phyloP scores from a whole-genome alignment of 2,113 vertebrate genomes.

The Pseudorasbora parva region DNA sequence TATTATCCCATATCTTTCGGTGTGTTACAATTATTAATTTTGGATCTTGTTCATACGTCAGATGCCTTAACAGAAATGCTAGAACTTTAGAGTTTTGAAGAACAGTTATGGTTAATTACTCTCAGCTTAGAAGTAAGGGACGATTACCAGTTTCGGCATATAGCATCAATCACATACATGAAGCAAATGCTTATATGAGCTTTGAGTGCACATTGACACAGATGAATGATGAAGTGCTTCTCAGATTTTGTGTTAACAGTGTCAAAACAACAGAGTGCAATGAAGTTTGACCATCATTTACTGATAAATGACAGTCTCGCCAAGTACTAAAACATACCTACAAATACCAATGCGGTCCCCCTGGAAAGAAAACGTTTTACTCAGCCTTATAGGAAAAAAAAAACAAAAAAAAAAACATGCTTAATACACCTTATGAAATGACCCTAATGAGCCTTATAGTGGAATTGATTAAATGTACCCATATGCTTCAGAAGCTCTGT shows the following conservation, averaged over 20 bases:
- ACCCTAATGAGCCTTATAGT: constrained; percentile 22
- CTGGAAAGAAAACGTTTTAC: background rate
- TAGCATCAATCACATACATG: background rate
- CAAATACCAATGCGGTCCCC: background rate
- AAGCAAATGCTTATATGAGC: background rate
- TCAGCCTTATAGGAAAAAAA: background rate
- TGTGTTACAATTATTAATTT: too few relatives aligned
- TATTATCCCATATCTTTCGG: too few relatives aligned
- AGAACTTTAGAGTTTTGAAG: background rate
- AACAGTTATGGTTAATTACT: background rate
- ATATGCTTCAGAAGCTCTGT: background rate
- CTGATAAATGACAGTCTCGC: too few relatives aligned
- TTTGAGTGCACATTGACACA: background rate
- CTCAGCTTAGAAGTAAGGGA: background rate
- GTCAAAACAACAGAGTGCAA: too few relatives aligned
- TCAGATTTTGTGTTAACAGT: too few relatives aligned
- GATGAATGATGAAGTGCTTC: background rate
- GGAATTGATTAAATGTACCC: constrained; percentile 30
- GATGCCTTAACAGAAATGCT: background rate
- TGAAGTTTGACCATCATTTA: too few relatives aligned
- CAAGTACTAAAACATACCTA: too few relatives aligned
- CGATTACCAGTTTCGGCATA: background rate
- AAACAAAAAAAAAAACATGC: background rate
- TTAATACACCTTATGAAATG: constrained; percentile 10
- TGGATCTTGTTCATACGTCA: background rate